Percentiles rank a stretch among this genome's conserved stretches.
These are phyloP conservation scores for Rhadinocentrus ornatus DNA, from an alignment of 2,797 vertebrate species.

Conservation along the genomic window DNA sequence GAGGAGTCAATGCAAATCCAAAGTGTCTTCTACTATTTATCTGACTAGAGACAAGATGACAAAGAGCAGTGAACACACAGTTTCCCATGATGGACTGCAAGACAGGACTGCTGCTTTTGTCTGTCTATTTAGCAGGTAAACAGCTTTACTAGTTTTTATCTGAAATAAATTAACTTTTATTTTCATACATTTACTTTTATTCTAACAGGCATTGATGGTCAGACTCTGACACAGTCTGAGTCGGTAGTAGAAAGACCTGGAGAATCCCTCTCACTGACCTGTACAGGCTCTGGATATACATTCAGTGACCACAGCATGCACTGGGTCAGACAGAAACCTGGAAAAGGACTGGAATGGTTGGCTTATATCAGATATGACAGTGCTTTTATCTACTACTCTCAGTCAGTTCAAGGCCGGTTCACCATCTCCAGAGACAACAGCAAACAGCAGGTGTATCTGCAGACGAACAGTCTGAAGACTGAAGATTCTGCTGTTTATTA, in stretches of 20 bases:
- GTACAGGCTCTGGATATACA: constrained; percentile 9
- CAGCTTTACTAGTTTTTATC: no score
- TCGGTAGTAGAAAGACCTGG: constrained; percentile 20
- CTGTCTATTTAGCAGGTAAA: not conserved
- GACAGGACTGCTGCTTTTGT: not conserved
- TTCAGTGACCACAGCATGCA: not conserved
- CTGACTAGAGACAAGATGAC: not conserved
- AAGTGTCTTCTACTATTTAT: not conserved
- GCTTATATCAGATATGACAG: not conserved
- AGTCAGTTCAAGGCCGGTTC: not conserved
- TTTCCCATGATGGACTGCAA: not conserved
- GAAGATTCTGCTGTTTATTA: no score
- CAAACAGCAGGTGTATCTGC: no score
- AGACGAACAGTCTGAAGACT: no score
- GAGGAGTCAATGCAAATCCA: not conserved
- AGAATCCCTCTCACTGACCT: constrained; percentile 10
- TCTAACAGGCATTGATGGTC: not conserved
- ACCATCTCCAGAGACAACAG: not conserved
- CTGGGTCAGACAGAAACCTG: constrained; percentile 10
- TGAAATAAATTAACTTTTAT: no score
- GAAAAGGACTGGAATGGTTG: not conserved
- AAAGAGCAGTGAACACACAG: not conserved
- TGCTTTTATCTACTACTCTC: not conserved
- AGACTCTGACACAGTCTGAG: constrained; percentile 23
- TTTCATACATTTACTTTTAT: no score